Evolutionary conservation across 2,113 vertebrate genomes (phyloP).

Genomic region (Laticauda colubrina): DNA sequence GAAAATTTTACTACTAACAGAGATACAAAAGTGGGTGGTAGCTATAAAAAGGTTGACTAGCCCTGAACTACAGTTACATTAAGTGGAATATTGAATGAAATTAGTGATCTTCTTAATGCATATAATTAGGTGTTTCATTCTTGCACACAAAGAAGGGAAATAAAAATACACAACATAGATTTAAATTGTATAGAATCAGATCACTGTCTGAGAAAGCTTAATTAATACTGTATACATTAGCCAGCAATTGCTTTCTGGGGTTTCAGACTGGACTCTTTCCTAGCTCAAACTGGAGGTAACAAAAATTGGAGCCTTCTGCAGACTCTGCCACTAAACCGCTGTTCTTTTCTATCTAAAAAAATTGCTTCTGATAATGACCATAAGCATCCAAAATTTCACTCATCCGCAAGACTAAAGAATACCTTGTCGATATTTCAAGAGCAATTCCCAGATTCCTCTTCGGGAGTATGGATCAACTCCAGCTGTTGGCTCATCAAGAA

Average conservation of each 20-base stretch:
- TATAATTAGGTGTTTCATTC: not conserved
- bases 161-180: not conserved
- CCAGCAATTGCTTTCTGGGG: not conserved
- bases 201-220: not conserved
- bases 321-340: not conserved
- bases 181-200: not conserved
- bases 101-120: not conserved
- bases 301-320: not conserved
- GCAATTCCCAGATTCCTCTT: slow-evolving; percentile 94
- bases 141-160: not conserved
- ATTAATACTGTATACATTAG: not conserved
- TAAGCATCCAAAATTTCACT: not conserved
- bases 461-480: slow-evolving; percentile 96
- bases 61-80: not conserved
- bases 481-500: slow-evolving; percentile 95
- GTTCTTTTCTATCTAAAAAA: not conserved
- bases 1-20: no score
- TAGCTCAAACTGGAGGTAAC: not conserved
- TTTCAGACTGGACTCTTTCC: not conserved
- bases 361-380: not conserved
- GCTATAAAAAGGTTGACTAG: no score
- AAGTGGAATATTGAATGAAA: not conserved
- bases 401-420: not conserved
- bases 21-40: no score
- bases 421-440: slow-evolving; percentile 94